Percentiles rank a stretch among this genome's conserved stretches.
These are phyloP conservation scores for Echiichthys vipera DNA, from an alignment of 2,797 vertebrate species.

Conservation along the genomic window DNA sequence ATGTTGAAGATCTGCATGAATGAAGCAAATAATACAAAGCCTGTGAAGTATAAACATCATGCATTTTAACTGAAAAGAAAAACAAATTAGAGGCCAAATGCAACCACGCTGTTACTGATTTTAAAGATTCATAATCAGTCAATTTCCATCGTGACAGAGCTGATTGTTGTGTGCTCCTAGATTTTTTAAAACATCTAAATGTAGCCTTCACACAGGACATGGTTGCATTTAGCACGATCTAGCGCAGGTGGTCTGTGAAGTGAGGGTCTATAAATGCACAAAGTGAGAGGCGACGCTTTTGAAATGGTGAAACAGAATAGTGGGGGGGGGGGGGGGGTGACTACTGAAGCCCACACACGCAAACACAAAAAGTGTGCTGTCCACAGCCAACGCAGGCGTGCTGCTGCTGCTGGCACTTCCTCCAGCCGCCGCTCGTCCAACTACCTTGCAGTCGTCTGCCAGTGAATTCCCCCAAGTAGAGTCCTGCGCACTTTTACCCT, in stretches of 20 bases:
- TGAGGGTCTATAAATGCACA: constrained; percentile 45
- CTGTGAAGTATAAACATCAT: constrained; percentile 34
- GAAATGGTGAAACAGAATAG: constrained; percentile 61
- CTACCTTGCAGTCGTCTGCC: constrained; percentile 89
- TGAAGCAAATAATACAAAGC: constrained; percentile 31
- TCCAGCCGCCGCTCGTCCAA: constrained; percentile 66
- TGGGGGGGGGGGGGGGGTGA: constrained; percentile 18
- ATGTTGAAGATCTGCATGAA: constrained; percentile 11
- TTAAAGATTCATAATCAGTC: constrained; percentile 25
- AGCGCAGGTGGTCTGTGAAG: constrained; percentile 41
- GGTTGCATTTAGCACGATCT: constrained; percentile 71
- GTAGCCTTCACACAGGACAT: constrained; percentile 21
- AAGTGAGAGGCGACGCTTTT: constrained; percentile 37
- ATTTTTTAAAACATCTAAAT: constrained; percentile 15
- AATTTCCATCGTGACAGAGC: neutral
- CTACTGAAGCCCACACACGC: constrained; percentile 63
- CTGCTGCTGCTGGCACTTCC: constrained; percentile 5
- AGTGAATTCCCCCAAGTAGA: constrained; percentile 86
- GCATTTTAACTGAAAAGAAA: constrained; percentile 48
- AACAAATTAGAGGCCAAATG: constrained; percentile 62
- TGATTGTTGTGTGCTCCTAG: neutral
- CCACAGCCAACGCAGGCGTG: constrained; percentile 39
- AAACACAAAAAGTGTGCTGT: constrained; percentile 47
- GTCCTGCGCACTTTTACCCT: constrained; percentile 84
- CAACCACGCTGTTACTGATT: constrained; percentile 62